Conservation (phyloP, 2,797 vertebrate species). For the Mus spretus region DNA sequence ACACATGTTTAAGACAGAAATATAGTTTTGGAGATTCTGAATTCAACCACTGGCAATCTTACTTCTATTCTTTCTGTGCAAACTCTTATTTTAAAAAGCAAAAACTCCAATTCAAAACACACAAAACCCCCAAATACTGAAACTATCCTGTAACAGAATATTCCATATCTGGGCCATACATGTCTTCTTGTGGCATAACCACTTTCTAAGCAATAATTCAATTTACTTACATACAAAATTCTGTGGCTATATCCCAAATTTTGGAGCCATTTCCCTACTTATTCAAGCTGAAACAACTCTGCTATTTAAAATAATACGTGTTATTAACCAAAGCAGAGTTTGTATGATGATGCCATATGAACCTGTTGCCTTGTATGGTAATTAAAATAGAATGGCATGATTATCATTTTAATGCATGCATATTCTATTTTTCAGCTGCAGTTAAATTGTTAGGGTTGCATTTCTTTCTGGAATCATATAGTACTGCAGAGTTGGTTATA, state of each 20-base stretch:
- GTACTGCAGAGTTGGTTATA: neutral
- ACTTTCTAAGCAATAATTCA: constrained; percentile 57
- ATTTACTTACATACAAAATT: constrained; percentile 52
- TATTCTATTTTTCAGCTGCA: constrained; percentile 61
- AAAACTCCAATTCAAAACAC: neutral
- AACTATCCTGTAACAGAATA: neutral
- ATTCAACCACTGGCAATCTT: constrained; percentile 51
- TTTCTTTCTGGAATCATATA: constrained; percentile 1
- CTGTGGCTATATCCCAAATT: constrained; percentile 9
- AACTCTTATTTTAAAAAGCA: constrained; percentile 46
- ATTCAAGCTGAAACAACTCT: constrained; percentile 51
- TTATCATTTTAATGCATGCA: constrained; percentile 46
- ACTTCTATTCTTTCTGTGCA: constrained; percentile 59
- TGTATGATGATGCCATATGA: neutral
- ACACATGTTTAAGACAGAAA: neutral
- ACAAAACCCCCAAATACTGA: neutral
- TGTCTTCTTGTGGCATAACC: constrained; percentile 54
- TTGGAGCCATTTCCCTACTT: constrained; percentile 39
- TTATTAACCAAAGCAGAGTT: neutral
- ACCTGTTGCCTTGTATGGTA: neutral
- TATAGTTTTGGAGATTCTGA: constrained; percentile 41
- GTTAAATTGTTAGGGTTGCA: constrained; percentile 36
- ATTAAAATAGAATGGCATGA: neutral
- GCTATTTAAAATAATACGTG: constrained; percentile 55
- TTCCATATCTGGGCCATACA: neutral